phyloP scores from a whole-genome alignment of 37 sponge, comb jelly and placozoan genomes.

The Tethya wilhelma region DNA sequence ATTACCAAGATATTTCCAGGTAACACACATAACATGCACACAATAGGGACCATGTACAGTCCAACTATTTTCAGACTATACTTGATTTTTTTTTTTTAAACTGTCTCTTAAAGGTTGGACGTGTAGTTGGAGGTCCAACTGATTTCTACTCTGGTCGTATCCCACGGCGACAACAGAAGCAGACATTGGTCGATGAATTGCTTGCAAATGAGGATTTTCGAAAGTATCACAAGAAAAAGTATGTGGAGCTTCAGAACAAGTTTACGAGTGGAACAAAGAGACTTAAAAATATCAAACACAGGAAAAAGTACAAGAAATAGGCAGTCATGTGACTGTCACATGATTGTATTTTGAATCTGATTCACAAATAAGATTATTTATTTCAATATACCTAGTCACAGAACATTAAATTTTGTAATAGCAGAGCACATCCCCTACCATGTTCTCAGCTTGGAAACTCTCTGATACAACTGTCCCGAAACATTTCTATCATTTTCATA shows the following conservation, averaged over 20 bases:
- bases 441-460: slow-evolving; percentile 20
- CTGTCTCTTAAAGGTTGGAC: slow-evolving; percentile 38
- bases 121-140: slow-evolving; percentile 62
- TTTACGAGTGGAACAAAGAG: slow-evolving; percentile 34
- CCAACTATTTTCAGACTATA: background rate
- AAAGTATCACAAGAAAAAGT: slow-evolving; percentile 42
- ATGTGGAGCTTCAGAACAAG: slow-evolving; percentile 19
- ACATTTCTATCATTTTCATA: slow-evolving; percentile 7
- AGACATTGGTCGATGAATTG: slow-evolving; percentile 79
- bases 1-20: slow-evolving; percentile 81
- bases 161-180: slow-evolving; percentile 60
- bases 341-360: too few relatives aligned
- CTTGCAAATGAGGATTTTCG: slow-evolving; percentile 62
- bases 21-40: background rate
- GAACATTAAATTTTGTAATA: too few relatives aligned
- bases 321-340: too few relatives aligned
- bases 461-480: slow-evolving; percentile 26
- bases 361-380: too few relatives aligned
- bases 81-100: background rate
- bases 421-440: too few relatives aligned
- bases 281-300: slow-evolving; percentile 21
- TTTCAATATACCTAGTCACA: too few relatives aligned
- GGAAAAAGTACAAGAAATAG: slow-evolving; percentile 30
- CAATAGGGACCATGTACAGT: background rate
- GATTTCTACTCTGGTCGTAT: slow-evolving; percentile 81